A percentile compares a stretch with the other conserved stretches of the same genome.
phyloP scores from a whole-genome alignment of 2,113 vertebrate genomes.

The Ptyas mucosa region DNA sequence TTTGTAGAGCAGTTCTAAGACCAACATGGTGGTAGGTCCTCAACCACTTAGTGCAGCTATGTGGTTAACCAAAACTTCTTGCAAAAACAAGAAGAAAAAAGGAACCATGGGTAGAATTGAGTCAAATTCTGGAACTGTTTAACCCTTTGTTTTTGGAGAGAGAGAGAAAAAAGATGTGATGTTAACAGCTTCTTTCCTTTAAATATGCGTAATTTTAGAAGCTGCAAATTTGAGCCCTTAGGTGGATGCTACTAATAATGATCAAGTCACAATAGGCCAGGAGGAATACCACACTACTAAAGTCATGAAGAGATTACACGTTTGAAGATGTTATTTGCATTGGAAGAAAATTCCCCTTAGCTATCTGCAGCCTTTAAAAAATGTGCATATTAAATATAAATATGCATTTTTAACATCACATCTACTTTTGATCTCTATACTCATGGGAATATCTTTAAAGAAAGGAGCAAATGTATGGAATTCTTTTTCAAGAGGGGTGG shows the following conservation, averaged over 20 bases:
- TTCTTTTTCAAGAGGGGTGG: not conserved
- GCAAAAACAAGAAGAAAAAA: not conserved
- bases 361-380: not conserved
- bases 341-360: not conserved
- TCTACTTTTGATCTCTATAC: not conserved
- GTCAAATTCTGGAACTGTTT: not conserved
- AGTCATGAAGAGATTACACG: not conserved
- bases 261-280: not conserved
- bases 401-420: not conserved
- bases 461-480: not conserved
- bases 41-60: not conserved
- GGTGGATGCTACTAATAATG: not conserved
- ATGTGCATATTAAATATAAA: not conserved
- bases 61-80: not conserved
- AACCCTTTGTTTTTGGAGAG: not conserved
- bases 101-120: not conserved
- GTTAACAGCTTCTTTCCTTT: not conserved
- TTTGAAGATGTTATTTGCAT: not conserved
- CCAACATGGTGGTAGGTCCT: not conserved
- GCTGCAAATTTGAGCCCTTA: not conserved
- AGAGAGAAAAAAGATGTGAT: not conserved
- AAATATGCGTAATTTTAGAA: not conserved
- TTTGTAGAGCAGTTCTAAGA: not conserved
- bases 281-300: not conserved
- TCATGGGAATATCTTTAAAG: not conserved